Evolutionary conservation across 2,113 vertebrate species (phyloP).

Genomic region (Poecilia latipinna): DNA sequence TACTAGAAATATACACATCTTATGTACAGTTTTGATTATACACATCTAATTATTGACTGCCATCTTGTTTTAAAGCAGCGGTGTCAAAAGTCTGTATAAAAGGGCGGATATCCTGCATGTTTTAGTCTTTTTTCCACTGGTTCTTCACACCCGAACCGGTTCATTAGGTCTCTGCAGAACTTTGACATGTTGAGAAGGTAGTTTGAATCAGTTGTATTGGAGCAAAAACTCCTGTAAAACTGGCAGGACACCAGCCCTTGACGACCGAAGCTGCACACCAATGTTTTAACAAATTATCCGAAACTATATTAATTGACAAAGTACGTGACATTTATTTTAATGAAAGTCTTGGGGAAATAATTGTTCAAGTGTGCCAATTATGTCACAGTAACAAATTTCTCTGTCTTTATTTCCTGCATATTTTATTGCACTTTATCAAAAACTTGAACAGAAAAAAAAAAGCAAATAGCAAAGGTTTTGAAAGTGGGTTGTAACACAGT

Average conservation of each 20-base stretch:
- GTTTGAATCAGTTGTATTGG: too few species aligned
- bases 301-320: background rate
- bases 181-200: too few species aligned
- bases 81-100: too few species aligned
- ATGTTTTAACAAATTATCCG: background rate
- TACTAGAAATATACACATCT: background rate
- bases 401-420: background rate
- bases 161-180: too few species aligned
- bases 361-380: slow-evolving; percentile 7
- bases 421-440: slow-evolving; percentile 5
- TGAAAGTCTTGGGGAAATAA: background rate
- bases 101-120: too few species aligned
- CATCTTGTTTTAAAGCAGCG: too few species aligned
- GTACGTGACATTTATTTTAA: background rate
- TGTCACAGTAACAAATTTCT: background rate
- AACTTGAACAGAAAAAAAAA: background rate
- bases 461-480: slow-evolving; percentile 5
- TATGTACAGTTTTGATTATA: background rate
- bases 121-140: too few species aligned
- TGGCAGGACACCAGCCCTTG: too few species aligned
- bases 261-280: too few species aligned
- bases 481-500: slow-evolving; percentile 8
- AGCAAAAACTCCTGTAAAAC: too few species aligned
- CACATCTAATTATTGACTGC: background rate
- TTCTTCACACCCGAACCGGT: too few species aligned